Percentiles rank a stretch among this genome's conserved stretches.
Conservation (phyloP, 2,797 vertebrate genomes). For the Gobio occitaniae region DNA sequence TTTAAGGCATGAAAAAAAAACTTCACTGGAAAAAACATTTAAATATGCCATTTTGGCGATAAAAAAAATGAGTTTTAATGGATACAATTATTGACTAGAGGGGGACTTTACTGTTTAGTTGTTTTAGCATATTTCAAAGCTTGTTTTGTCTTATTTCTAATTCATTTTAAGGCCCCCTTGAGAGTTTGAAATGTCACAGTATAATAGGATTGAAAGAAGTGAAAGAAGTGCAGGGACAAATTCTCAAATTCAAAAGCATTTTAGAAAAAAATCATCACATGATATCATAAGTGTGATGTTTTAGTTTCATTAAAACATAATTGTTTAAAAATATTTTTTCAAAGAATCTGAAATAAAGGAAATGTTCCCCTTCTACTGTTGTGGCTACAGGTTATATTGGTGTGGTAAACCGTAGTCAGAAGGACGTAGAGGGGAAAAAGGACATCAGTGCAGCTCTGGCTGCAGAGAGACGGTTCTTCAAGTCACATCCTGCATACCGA, state of each 20-base stretch:
- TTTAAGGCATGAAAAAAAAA: too few relatives aligned
- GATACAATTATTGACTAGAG: too few relatives aligned
- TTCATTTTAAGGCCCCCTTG: neutral
- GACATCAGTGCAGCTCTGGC: constrained; percentile 82
- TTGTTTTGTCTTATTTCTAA: neutral
- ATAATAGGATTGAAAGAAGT: neutral
- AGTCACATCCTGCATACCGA: constrained; percentile 83
- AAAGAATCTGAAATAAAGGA: neutral
- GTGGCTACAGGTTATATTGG: constrained; percentile 82
- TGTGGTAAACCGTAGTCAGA: constrained; percentile 88
- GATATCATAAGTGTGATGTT: neutral
- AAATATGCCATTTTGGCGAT: too few relatives aligned
- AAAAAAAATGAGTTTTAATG: too few relatives aligned
- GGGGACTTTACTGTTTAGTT: neutral
- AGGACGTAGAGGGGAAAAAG: constrained; percentile 87
- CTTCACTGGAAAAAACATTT: too few relatives aligned
- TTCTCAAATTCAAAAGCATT: neutral
- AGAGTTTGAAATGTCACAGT: neutral
- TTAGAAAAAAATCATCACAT: neutral
- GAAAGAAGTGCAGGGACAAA: neutral
- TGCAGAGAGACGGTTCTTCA: constrained; percentile 84
- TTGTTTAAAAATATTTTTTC: neutral
- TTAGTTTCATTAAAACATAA: neutral
- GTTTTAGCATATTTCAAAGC: neutral
- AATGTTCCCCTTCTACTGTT: constrained; percentile 32